phyloP scores from a whole-genome alignment of 2,113 vertebrate species.

The Gasterosteus aculeatus region DNA sequence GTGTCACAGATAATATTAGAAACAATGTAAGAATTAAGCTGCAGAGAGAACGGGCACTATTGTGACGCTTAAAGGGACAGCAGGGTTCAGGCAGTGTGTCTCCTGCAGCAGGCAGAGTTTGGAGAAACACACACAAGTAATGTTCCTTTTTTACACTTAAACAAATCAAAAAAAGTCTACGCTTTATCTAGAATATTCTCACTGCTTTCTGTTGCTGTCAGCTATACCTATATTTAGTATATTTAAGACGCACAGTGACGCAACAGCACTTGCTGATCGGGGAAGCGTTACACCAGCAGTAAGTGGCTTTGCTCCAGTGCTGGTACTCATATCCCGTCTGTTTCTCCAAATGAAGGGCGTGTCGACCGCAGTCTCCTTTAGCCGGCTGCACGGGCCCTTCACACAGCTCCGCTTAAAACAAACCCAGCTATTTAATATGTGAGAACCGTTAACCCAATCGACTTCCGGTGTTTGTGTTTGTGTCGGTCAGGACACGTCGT shows the following conservation, averaged over 20 bases:
- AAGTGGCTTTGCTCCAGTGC: no score
- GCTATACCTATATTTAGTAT: no score
- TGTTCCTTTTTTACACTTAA: not conserved
- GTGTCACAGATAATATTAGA: not conserved
- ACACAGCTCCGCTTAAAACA: not conserved
- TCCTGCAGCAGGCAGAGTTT: not conserved
- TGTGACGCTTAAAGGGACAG: not conserved
- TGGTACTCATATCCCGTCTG: no score
- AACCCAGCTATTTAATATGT: not conserved
- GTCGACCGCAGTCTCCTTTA: not conserved
- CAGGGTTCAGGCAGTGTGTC: not conserved
- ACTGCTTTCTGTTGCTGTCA: not conserved
- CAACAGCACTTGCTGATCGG: not conserved
- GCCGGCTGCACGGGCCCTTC: not conserved
- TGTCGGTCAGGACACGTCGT: constrained; percentile 87
- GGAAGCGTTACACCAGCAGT: not conserved
- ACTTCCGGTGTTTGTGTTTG: constrained; percentile 34
- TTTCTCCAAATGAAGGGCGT: no score
- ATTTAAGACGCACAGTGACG: not conserved
- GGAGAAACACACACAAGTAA: not conserved
- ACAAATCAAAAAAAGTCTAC: not conserved
- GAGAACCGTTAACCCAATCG: not conserved
- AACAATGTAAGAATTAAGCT: not conserved
- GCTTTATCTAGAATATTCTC: not conserved
- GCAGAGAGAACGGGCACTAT: not conserved